Evolutionary conservation across 1,140 invertebrate genomes (phyloP).

Genomic region (Bombus haemorrhoidalis): DNA sequence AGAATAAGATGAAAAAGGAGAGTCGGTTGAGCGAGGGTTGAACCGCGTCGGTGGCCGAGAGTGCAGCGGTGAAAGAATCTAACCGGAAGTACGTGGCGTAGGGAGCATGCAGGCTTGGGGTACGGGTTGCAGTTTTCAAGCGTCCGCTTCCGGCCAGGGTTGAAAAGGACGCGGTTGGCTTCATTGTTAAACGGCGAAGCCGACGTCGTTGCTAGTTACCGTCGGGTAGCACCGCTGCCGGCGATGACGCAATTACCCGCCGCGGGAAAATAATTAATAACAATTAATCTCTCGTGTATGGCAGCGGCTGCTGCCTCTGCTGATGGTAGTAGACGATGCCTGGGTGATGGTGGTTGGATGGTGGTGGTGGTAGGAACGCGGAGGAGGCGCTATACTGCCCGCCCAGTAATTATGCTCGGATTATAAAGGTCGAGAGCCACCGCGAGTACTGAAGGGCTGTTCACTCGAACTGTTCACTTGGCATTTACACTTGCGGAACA

Average conservation of each 20-base stretch:
- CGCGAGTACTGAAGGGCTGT: slow-evolving; percentile 78
- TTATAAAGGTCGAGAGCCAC: slow-evolving; percentile 82
- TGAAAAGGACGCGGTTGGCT: slow-evolving; percentile 74
- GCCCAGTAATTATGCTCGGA: slow-evolving; percentile 81
- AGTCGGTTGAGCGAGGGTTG: not conserved
- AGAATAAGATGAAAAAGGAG: slow-evolving; percentile 50
- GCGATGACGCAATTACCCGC: slow-evolving; percentile 80
- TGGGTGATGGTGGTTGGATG: slow-evolving; percentile 55
- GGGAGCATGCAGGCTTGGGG: slow-evolving; percentile 43
- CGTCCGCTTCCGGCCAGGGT: slow-evolving; percentile 71
- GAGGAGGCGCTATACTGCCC: slow-evolving; percentile 65
- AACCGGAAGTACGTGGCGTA: slow-evolving; percentile 59
- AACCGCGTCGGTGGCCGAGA: slow-evolving; percentile 34
- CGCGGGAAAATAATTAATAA: slow-evolving; percentile 82
- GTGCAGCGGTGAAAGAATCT: slow-evolving; percentile 72
- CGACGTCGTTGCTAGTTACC: slow-evolving; percentile 58
- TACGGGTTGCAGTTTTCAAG: slow-evolving; percentile 75
- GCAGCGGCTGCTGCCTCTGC: slow-evolving; percentile 56
- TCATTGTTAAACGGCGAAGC: slow-evolving; percentile 77
- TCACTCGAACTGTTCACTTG: slow-evolving; percentile 82
- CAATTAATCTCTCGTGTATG: slow-evolving; percentile 82
- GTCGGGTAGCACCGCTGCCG: slow-evolving; percentile 59
- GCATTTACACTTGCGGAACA: slow-evolving; percentile 79
- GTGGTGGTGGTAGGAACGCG: slow-evolving; percentile 49
- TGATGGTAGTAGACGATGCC: slow-evolving; percentile 40